A percentile compares a stretch with the other conserved stretches of the same genome.
These are phyloP conservation scores for Archips xylosteana DNA, from an alignment of 2,888 invertebrate genomes.

Conservation along the genomic window DNA sequence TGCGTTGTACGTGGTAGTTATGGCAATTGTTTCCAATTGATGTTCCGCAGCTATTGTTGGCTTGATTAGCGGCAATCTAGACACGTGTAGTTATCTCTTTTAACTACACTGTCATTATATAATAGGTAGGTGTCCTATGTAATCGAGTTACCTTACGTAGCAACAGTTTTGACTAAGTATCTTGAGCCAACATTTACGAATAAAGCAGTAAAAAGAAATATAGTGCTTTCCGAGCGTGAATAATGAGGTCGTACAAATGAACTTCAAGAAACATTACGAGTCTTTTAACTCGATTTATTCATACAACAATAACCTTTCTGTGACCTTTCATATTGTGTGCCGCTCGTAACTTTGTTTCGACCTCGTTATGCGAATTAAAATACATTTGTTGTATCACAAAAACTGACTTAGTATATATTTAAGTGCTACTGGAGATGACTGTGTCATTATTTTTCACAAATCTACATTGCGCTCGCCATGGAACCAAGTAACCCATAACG, in stretches of 20 bases:
- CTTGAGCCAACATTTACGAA: neutral
- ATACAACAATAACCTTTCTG: constrained; percentile 30
- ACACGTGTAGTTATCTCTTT: constrained; percentile 16
- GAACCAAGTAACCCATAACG: neutral
- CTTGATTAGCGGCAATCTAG: constrained; percentile 20
- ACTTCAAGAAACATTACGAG: constrained; percentile 1
- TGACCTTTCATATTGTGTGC: constrained; percentile 18
- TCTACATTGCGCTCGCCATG: neutral
- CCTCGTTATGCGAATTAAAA: constrained; percentile 36
- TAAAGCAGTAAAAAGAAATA: neutral
- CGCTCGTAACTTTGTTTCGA: constrained; percentile 16
- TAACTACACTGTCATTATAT: constrained; percentile 19
- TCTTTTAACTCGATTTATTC: constrained; percentile 21
- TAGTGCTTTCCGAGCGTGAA: neutral
- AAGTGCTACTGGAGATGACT: constrained; percentile 32
- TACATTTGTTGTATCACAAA: constrained; percentile 27
- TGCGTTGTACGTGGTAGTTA: constrained; percentile 8
- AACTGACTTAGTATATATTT: constrained; percentile 37
- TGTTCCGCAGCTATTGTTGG: constrained; percentile 22
- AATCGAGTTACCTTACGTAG: neutral
- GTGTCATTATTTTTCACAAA: constrained; percentile 29
- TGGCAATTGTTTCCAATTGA: constrained; percentile 28
- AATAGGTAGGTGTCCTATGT: constrained; percentile 8
- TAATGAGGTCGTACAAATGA: constrained; percentile 11
- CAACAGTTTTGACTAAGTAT: neutral